Evolutionary conservation across 2,888 invertebrate genomes (phyloP).

Genomic region (Neoscelio sp.): DNA sequence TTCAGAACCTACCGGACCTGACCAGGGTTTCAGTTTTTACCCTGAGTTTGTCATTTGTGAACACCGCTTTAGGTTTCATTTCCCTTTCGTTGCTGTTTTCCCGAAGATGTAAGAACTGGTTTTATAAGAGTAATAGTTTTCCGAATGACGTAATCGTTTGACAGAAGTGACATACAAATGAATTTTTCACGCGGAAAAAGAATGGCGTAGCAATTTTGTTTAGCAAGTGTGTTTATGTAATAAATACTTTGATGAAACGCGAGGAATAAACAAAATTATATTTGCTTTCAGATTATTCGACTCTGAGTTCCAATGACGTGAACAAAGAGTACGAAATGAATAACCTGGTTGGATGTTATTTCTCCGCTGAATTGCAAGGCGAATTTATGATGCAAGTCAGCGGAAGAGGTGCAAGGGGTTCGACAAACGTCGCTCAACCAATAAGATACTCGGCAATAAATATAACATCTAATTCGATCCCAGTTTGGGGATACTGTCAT

Average conservation of each 20-base stretch:
- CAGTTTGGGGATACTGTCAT: constrained; percentile 88
- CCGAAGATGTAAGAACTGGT: too few species aligned
- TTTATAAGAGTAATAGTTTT: neutral
- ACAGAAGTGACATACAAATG: too few species aligned
- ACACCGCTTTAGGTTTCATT: too few species aligned
- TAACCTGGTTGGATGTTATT: constrained; percentile 85
- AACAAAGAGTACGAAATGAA: constrained; percentile 66
- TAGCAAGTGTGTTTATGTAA: too few species aligned
- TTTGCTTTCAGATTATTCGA: constrained; percentile 68
- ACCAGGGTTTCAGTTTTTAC: too few species aligned
- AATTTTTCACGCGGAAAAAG: too few species aligned
- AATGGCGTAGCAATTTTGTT: neutral
- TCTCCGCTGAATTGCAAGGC: constrained; percentile 87
- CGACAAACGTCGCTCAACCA: constrained; percentile 80
- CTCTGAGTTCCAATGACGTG: constrained; percentile 68
- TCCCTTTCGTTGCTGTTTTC: neutral
- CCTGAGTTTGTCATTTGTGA: too few species aligned
- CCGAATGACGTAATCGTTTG: neutral
- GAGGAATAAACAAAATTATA: neutral
- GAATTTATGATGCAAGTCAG: constrained; percentile 86
- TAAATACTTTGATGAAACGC: too few species aligned
- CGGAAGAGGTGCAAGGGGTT: constrained; percentile 77
- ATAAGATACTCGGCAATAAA: constrained; percentile 86
- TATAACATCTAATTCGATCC: constrained; percentile 86
- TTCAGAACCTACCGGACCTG: too few species aligned